These are phyloP conservation scores for Oscheius sp. DNA, from an alignment of 2,888 invertebrate species.

Conservation along the genomic window DNA sequence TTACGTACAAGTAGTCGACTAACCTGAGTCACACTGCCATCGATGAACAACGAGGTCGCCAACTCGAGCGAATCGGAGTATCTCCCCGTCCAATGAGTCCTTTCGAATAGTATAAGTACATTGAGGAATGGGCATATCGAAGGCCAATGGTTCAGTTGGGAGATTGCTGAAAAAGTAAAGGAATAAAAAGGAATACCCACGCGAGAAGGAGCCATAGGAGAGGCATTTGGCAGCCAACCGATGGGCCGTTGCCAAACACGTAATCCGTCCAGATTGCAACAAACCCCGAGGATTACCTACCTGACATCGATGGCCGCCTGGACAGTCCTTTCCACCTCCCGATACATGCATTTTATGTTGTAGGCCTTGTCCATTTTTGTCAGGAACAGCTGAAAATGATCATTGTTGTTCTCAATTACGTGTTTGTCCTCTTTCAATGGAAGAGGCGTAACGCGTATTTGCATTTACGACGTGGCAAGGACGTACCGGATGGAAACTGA, in stretches of 20 bases:
- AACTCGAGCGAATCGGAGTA: slow-evolving; percentile 67
- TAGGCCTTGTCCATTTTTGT: slow-evolving; percentile 70
- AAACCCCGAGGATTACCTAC: slow-evolving; percentile 44
- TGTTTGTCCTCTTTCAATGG: slow-evolving; percentile 1
- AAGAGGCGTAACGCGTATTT: background rate
- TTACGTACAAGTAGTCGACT: background rate
- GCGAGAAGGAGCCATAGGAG: slow-evolving; percentile 11
- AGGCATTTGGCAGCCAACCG: background rate
- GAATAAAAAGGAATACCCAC: background rate
- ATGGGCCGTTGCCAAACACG: background rate
- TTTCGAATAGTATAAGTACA: slow-evolving; percentile 69
- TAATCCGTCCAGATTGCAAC: slow-evolving; percentile 29
- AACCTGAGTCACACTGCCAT: slow-evolving; percentile 69
- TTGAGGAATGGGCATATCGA: slow-evolving; percentile 66
- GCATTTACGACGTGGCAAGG: background rate
- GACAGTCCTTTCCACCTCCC: slow-evolving; percentile 63
- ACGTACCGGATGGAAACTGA: slow-evolving; percentile 68
- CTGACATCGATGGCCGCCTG: slow-evolving; percentile 66
- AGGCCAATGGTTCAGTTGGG: slow-evolving; percentile 60
- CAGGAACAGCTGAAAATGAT: slow-evolving; percentile 59
- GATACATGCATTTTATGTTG: slow-evolving; percentile 70
- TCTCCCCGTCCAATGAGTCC: slow-evolving; percentile 68
- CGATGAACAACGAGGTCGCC: slow-evolving; percentile 70
- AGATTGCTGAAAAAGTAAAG: slow-evolving; percentile 57
- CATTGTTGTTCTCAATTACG: background rate